Base-by-base conservation (phyloP, 2,888 invertebrate genomes). In the Euzetes globulus region DNA sequence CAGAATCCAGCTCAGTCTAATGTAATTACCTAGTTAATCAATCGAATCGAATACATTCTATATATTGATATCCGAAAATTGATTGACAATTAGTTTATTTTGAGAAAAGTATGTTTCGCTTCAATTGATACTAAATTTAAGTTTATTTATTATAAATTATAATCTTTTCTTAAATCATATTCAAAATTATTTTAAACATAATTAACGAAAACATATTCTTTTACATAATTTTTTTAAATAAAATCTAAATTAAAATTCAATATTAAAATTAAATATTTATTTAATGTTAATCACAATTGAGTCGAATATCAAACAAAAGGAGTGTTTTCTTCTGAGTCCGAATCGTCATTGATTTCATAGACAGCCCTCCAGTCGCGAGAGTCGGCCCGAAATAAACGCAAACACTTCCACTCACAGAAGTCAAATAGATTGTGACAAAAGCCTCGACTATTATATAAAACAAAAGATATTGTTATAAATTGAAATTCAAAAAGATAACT, bases 361-460 rank as follows among this genome's bases (percentile, higher is more conserved):
- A 80, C 77, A 47, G 77, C 78, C 82, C 88, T 85, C 92, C 93
- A 92, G 84, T 93, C 91, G 60, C 88, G 87, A 71, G 86, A 84
- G 79, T 89, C 88, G 22, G 90, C 88, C 77, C 88, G 86, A 79
- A 88, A 86, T 9, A 92, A 92, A 83, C 89, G 91, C 81, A 90
- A 90, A 37, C 87, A 33, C 33, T 33, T 86, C 81, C 90, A 87
- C 79, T 89, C 90, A 81, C 93, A 88, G 83, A 95, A 91, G 84
- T 95, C 94, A 4, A 91, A 87, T 73, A 90, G 84, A 85, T 96
- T 96, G 81, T 88, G 87, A 75, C 91, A 82, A 71, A 90, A 87
- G 0, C 95, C 94, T 81, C 91, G 90, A 74, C 80, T 91, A n/a
- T 50, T 50, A n/a, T 7, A n/a, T 13, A 50, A 50, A 50, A 7